These are phyloP conservation scores for Trochalopteron elliotii DNA, from an alignment of 2,113 vertebrate species.

Conservation along the genomic window DNA sequence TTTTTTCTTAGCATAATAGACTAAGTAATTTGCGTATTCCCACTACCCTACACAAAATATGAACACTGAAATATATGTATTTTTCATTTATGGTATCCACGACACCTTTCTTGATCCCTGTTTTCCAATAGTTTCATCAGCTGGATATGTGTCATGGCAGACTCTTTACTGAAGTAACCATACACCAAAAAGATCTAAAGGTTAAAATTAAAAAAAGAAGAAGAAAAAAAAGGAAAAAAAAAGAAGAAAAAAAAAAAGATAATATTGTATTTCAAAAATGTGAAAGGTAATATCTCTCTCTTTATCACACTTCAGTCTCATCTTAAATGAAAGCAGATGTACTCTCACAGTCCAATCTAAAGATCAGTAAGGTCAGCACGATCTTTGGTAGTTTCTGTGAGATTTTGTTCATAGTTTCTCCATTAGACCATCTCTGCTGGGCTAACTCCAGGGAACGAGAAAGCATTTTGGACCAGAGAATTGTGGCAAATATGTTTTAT, in stretches of 20 bases:
- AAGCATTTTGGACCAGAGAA: background rate
- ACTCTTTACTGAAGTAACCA: background rate
- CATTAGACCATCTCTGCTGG: background rate
- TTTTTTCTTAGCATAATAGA: background rate
- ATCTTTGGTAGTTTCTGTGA: background rate
- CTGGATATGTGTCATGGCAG: background rate
- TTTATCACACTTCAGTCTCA: background rate
- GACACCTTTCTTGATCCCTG: background rate
- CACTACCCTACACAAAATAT: background rate
- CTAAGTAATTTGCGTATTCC: background rate
- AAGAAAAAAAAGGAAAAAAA: background rate
- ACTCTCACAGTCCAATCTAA: background rate
- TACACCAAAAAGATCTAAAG: background rate
- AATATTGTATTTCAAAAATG: background rate
- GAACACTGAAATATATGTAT: background rate
- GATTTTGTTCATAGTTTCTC: background rate
- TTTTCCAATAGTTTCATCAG: background rate
- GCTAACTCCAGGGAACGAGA: background rate
- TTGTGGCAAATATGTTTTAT: background rate
- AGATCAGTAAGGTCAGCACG: background rate
- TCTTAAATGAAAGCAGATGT: constrained; percentile 40
- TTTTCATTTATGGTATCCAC: background rate
- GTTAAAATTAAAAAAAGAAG: background rate
- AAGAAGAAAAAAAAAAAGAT: background rate
- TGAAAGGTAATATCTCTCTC: background rate